Percentiles rank a stretch among this genome's conserved stretches.
Conservation (phyloP, 1,140 invertebrate species). For the Chionoecetes opilio region DNA sequence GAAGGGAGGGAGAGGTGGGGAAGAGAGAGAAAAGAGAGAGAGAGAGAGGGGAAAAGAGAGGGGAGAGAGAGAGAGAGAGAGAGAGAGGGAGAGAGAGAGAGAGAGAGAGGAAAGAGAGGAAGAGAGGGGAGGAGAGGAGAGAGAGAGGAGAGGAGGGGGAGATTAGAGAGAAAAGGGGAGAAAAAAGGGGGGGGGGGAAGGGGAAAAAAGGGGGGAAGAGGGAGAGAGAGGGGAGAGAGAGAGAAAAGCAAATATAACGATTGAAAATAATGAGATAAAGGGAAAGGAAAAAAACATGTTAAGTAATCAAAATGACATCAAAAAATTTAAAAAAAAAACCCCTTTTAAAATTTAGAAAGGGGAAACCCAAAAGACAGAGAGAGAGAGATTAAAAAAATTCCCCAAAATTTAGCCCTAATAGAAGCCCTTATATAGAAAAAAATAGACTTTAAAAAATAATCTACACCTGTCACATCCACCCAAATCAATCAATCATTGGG, state of each 20-base stretch:
- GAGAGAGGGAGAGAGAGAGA: constrained; percentile 52
- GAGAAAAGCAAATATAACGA: constrained; percentile 18
- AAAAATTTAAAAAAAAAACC: no score
- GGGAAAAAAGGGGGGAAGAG: not conserved
- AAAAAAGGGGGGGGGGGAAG: not conserved
- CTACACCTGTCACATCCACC: no score
- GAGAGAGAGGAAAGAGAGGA: not conserved
- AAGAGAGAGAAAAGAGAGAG: not conserved
- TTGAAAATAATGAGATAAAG: not conserved
- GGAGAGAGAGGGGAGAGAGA: not conserved
- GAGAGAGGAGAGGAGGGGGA: not conserved
- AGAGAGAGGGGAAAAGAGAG: not conserved
- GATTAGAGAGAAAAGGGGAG: no score
- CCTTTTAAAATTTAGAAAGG: no score
- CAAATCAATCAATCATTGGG: no score
- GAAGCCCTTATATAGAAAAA: no score
- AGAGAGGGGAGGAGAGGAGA: not conserved
- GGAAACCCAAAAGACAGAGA: no score
- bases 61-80: not conserved
- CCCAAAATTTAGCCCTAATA: no score
- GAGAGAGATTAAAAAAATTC: no score
- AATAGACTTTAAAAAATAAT: no score
- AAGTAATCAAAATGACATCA: no score
- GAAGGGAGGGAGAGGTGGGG: not conserved
- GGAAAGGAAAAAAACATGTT: no score